Evolutionary conservation across 2,888 invertebrate genomes (phyloP), one percentile per base, ranked within the genome.

Genomic region (Chironomus tentans): DNA sequence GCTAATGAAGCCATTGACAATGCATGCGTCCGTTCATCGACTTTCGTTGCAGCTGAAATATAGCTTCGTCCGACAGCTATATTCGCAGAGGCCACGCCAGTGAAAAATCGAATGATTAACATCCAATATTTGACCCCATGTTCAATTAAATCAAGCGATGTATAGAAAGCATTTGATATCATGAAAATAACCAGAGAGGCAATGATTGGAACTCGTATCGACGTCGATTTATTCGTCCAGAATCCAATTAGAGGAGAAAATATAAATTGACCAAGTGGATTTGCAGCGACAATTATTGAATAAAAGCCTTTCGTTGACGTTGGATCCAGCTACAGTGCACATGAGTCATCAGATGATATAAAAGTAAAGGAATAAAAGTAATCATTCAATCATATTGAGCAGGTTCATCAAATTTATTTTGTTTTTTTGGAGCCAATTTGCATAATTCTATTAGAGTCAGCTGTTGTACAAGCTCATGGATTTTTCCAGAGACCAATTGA

Each of bases 311-410:
- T 74, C 7, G 62, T 62, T 21, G 74, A 21, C 4, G 12, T 2
- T 12, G 74, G 68, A 68, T 74, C 74, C 90, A 81, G 88, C 89
- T 74, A 24, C 18, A 21, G 7, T 6, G 4, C 15, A 15, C 50
- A 4, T 50, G 15, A n/a, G 50, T 50, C 50, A 15, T 48, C 15
- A 15, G 13, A n/a, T 50, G 15, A 50, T 50, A 50, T 50, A 6
- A 50, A 50, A 50, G 13, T 50, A 56, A 4, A 15, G 6, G 1
- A 56, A 18, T 56, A 56, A 18, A 18, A 56, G 28, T 56, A 15
- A 38, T 38, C 38, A 38, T 56, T 56, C 7, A 18, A 56, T 56
- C 38, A 10, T 10, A 28, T 28, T 28, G 4, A 28, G 1, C 4
- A 28, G 5, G 4, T 10, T 38, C 10, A 38, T 38, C 2, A 38